Base-by-base conservation (phyloP, 2,113 vertebrate genomes). In the Sceloporus undulatus region DNA sequence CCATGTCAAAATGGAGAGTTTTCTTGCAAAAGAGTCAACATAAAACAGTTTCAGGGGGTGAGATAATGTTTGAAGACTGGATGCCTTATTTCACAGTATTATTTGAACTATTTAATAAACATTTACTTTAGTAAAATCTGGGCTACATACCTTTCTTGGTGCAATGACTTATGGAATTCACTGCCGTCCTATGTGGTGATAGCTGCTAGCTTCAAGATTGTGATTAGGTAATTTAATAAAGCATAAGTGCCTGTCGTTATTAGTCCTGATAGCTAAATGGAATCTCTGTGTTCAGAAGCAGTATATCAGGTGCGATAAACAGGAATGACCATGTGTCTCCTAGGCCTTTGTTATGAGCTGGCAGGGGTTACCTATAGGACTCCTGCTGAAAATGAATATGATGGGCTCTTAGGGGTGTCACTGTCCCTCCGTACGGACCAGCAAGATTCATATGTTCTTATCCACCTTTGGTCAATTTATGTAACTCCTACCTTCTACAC, bases 201-300 rank as follows among this genome's bases (percentile, higher is more conserved):
- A 25, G 62, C 27, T 68, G 14, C 21, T 38, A 71, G 34, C 5
- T 40, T 54, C 52, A 25, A 68, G n/a, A 52, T 14, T 40, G 40
- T 77, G 38, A 77, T 77, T 85, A 80, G 23, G 21, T 14, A 71
- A 70, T 29, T 73, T 54, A 79, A 80, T 80, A 77, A 21, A 80
- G 34, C 77, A 19, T 79, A 74, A 74, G 5, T 80, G 9, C 25
- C 48, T 40, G 10, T 52, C n/a, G 14, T 42, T 81, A n/a, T 21
- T 27, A 29, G 34, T 66, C 23, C 79, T 68, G 62, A 54, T 9
- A 42, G n/a, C 70, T 54, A 21, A 75, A 42, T 2, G 52, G 56
- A 81, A 56, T 52, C 25, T 80, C 52, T 56, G 23, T 42, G 21
- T 21, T 73, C 48, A 74, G 70, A 56, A 56, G 29, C 9, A 34